phyloP scores from a whole-genome alignment of 1,140 invertebrate genomes.

The Thaumatotibia leucotreta region DNA sequence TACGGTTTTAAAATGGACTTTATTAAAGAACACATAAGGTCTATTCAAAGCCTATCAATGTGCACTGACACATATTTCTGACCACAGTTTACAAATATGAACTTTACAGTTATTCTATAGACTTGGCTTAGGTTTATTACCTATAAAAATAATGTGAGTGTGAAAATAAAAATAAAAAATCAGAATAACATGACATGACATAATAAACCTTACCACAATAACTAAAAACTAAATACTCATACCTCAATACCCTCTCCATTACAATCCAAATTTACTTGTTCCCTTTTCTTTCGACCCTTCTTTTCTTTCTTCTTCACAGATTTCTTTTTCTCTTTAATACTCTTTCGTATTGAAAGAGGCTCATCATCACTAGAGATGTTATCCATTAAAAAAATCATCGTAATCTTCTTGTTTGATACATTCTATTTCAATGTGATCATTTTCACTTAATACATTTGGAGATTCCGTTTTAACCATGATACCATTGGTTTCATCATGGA shows the following conservation, averaged over 20 bases:
- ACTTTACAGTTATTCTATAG: too few relatives aligned
- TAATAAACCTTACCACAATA: too few relatives aligned
- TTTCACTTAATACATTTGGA: neutral
- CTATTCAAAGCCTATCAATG: too few relatives aligned
- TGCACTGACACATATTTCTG: too few relatives aligned
- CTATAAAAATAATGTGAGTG: too few relatives aligned
- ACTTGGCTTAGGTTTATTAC: too few relatives aligned
- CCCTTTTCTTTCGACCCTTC: constrained; percentile 20
- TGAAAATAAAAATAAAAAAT: too few relatives aligned
- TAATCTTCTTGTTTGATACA: neutral
- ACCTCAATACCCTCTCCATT: neutral
- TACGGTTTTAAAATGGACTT: too few relatives aligned
- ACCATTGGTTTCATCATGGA: neutral
- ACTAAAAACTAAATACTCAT: neutral
- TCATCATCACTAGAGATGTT: constrained; percentile 20
- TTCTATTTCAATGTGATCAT: neutral
- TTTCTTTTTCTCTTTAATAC: constrained; percentile 26
- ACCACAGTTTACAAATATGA: too few relatives aligned
- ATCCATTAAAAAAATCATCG: neutral
- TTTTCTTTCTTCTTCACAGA: constrained; percentile 18
- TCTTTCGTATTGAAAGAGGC: constrained; percentile 16
- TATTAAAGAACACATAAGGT: too few relatives aligned
- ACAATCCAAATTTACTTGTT: constrained; percentile 20
- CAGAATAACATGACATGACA: too few relatives aligned
- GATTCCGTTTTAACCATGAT: neutral